Percentiles rank a stretch among this genome's conserved stretches.
Evolutionary conservation across 2,113 vertebrate species (phyloP).

Genomic region (Leptobrachium ailaonicum): DNA sequence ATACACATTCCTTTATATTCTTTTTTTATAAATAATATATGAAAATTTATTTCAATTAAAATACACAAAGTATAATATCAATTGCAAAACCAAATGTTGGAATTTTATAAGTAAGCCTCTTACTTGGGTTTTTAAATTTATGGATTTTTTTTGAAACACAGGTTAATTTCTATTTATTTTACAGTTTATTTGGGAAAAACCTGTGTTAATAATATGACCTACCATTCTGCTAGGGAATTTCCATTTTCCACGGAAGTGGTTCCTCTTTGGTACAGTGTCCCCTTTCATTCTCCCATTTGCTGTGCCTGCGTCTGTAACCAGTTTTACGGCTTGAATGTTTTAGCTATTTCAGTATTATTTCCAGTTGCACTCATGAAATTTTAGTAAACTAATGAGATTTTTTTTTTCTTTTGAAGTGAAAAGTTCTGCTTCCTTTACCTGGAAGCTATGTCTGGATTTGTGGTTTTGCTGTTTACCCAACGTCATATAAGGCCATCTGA

Average conservation of each 20-base stretch:
- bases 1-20: no score
- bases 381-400: conserved; percentile 55
- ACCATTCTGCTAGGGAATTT: conserved; percentile 11
- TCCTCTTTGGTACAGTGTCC: conserved; percentile 27
- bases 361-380: conserved; percentile 62
- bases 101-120: no score
- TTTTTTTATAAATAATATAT: no score
- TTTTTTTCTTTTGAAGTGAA: conserved; percentile 62
- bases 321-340: conserved; percentile 55
- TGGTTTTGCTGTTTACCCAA: conserved; percentile 63
- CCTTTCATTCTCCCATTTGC: conserved; percentile 36
- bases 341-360: conserved; percentile 62
- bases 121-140: no score
- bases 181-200: background rate
- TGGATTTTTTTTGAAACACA: no score
- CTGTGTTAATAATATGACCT: conserved; percentile 19
- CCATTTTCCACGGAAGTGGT: conserved; percentile 37
- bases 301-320: conserved; percentile 49
- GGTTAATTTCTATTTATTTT: no score
- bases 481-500: conserved; percentile 60
- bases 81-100: no score
- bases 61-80: no score
- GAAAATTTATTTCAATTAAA: no score
- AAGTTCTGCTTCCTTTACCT: conserved; percentile 68
- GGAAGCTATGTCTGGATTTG: conserved; percentile 59